A percentile compares a stretch with the other conserved stretches of the same genome.
Evolutionary conservation across 2,888 invertebrate species (phyloP).

Genomic region (Pollenia angustigena): DNA sequence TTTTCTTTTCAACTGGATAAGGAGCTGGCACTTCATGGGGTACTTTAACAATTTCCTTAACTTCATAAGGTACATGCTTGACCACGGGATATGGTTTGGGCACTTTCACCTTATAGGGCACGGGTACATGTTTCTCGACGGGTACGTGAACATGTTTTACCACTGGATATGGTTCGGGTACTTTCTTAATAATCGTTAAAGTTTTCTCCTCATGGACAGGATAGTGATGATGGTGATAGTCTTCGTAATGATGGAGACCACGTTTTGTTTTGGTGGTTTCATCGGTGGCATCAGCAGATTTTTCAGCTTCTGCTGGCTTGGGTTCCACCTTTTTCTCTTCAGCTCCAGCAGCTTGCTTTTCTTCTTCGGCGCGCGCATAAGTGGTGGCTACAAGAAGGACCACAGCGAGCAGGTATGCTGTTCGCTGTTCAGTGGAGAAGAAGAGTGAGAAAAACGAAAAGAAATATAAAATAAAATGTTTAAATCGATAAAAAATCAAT

Average conservation of each 20-base stretch:
- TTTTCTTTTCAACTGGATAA: conserved; percentile 91
- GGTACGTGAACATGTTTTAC: conserved; percentile 87
- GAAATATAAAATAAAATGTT: too few relatives aligned
- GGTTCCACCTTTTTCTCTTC: conserved; percentile 83
- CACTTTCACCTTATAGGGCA: conserved; percentile 88
- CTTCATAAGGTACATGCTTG: conserved; percentile 89
- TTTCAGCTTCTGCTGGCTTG: conserved; percentile 79
- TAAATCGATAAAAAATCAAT: too few relatives aligned
- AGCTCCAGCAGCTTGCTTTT: conserved; percentile 85
- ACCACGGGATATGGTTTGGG: conserved; percentile 90
- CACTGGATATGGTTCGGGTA: conserved; percentile 89
- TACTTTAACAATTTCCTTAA: conserved; percentile 91
- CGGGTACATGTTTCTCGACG: conserved; percentile 87
- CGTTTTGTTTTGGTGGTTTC: conserved; percentile 90
- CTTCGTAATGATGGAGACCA: conserved; percentile 87
- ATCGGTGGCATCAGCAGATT: conserved; percentile 82
- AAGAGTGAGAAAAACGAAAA: background rate
- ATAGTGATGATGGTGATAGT: conserved; percentile 83
- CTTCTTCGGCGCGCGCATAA: conserved; percentile 85
- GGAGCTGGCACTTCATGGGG: conserved; percentile 91
- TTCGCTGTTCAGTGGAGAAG: conserved; percentile 77
- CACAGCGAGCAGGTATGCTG: conserved; percentile 85
- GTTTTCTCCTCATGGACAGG: conserved; percentile 86
- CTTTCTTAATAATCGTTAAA: conserved; percentile 90
- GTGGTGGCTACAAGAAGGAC: conserved; percentile 86